phyloP scores from a whole-genome alignment of 1,140 invertebrate genomes.

The Luehdorfia chinensis region DNA sequence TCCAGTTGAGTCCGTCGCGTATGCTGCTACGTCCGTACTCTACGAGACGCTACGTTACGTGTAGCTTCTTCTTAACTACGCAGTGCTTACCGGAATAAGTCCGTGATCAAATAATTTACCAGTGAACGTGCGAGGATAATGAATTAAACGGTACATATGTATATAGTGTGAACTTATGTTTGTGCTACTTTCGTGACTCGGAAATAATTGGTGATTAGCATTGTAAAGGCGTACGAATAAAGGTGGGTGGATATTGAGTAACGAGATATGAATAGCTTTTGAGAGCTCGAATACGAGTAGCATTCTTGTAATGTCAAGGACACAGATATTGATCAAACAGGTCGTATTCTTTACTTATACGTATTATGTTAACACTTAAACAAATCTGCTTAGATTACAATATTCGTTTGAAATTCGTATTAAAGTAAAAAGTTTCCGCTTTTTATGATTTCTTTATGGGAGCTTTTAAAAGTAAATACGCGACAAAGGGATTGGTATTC shows the following conservation, averaged over 20 bases:
- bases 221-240: constrained; percentile 18
- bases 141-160: constrained; percentile 31
- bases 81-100: constrained; percentile 21
- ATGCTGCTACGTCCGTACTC: constrained; percentile 49
- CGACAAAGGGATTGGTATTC: constrained; percentile 40
- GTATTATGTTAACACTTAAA: constrained; percentile 17
- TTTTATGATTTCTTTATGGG: constrained; percentile 17
- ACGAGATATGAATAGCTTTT: constrained; percentile 37
- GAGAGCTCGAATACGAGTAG: constrained; percentile 31
- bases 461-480: constrained; percentile 36
- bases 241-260: constrained; percentile 60
- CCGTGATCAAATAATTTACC: constrained; percentile 22
- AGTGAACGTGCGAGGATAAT: constrained; percentile 38
- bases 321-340: constrained; percentile 65
- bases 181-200: constrained; percentile 32
- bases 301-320: constrained; percentile 66
- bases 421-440: no score
- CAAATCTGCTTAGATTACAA: no score
- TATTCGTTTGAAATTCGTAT: no score
- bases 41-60: constrained; percentile 54
- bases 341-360: constrained; percentile 26
- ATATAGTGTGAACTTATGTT: constrained; percentile 33
- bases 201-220: constrained; percentile 18
- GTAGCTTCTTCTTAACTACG: constrained; percentile 39
- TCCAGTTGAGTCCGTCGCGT: constrained; percentile 55